A percentile compares a stretch with the other conserved stretches of the same genome.
phyloP scores from a whole-genome alignment of 1,140 invertebrate genomes.

The Lepidotrigona ventralis region DNA sequence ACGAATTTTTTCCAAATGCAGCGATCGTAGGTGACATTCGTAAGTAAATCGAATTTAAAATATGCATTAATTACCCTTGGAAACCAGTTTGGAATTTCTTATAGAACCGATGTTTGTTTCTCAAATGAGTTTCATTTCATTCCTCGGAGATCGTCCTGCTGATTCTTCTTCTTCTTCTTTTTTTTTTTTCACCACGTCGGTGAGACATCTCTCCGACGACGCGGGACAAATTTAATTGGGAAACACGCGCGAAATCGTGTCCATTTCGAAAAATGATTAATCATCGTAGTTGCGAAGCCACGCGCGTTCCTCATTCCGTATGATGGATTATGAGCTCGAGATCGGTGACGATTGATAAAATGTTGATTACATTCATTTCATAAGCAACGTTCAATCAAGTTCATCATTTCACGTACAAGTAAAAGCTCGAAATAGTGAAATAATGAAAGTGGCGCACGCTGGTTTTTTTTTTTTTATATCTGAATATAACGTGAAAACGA shows the following conservation, averaged over 20 bases:
- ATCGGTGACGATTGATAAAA: slow-evolving; percentile 36
- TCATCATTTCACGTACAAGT: not conserved
- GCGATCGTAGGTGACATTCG: too few species aligned
- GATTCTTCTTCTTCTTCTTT: too few species aligned
- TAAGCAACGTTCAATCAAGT: not conserved
- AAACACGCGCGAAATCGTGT: slow-evolving; percentile 2
- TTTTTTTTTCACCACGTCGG: not conserved
- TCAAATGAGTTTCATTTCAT: not conserved
- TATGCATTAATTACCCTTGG: not conserved
- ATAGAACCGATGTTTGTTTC: not conserved
- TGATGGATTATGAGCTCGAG: slow-evolving; percentile 22
- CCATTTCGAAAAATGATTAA: slow-evolving; percentile 13
- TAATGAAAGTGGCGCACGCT: too few species aligned
- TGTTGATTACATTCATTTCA: slow-evolving; percentile 3
- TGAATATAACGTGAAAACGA: too few species aligned
- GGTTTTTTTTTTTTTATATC: too few species aligned
- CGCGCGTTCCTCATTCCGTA: slow-evolving; percentile 3
- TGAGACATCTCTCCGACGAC: not conserved
- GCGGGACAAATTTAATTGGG: slow-evolving; percentile 11
- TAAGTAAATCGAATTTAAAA: not conserved
- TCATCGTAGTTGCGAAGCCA: not conserved
- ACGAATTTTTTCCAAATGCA: not conserved
- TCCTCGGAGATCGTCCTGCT: too few species aligned
- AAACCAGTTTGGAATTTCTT: not conserved
- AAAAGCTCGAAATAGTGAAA: too few species aligned